Conservation (phyloP, 64 coral and sea anemone species). For the Pocillopora damicornis region DNA sequence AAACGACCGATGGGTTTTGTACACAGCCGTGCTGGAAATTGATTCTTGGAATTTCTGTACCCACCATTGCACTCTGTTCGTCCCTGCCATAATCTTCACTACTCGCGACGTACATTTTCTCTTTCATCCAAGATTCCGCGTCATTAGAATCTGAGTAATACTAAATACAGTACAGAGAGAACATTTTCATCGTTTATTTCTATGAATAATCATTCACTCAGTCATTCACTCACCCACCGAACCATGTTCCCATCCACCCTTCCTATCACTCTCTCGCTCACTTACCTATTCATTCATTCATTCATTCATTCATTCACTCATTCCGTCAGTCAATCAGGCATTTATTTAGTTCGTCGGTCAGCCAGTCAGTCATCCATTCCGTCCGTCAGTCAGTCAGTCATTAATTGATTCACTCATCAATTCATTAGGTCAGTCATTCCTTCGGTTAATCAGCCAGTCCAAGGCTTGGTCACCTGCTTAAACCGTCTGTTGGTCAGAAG, state of each 20-base stretch:
- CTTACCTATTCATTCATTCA: too few species aligned
- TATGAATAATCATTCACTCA: neutral
- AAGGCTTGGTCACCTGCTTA: too few species aligned
- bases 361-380: too few species aligned
- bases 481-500: too few species aligned
- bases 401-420: neutral
- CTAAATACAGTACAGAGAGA: slow-evolving; percentile 20
- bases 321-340: too few species aligned
- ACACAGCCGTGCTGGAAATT: neutral
- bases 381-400: too few species aligned
- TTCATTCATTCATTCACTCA: too few species aligned
- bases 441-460: too few species aligned
- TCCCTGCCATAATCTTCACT: slow-evolving; percentile 95
- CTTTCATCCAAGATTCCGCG: slow-evolving; percentile 97
- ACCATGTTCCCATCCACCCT: neutral
- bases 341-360: too few species aligned
- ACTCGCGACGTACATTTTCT: slow-evolving; percentile 80
- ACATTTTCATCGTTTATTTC: neutral
- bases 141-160: slow-evolving; percentile 99
- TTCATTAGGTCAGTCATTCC: neutral
- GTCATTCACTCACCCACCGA: too few species aligned
- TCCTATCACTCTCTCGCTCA: too few species aligned
- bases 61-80: slow-evolving; percentile 91
- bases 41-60: neutral
- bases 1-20: too few species aligned